Conservation (phyloP, 1,140 invertebrate genomes). For the Lordiphosa clarofinis region DNA sequence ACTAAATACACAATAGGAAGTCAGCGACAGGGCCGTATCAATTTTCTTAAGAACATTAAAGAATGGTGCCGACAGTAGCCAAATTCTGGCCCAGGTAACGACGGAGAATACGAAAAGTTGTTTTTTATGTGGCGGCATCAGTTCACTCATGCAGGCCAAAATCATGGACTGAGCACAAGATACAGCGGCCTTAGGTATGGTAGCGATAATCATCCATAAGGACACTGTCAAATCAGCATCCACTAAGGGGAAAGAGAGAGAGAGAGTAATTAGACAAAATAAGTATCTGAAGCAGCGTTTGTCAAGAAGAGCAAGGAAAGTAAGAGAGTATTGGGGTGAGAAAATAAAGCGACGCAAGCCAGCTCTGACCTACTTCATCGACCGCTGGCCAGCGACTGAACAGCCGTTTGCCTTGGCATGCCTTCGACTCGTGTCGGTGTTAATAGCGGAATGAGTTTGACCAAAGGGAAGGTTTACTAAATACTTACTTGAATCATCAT, state of each 20-base stretch:
- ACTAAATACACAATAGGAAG: conserved; percentile 63
- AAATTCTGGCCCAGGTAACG: conserved; percentile 70
- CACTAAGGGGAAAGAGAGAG: conserved; percentile 31
- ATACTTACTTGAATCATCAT: conserved; percentile 42
- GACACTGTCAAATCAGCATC: conserved; percentile 64
- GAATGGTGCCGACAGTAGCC: conserved; percentile 72
- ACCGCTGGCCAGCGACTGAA: too few species aligned
- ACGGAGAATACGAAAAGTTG: conserved; percentile 72
- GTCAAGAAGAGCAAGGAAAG: too few species aligned
- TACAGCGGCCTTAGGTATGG: conserved; percentile 66
- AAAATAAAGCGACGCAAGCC: too few species aligned
- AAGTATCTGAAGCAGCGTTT: too few species aligned
- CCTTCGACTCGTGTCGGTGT: too few species aligned
- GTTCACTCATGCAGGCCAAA: conserved; percentile 70
- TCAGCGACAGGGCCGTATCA: conserved; percentile 65
- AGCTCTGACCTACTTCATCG: too few species aligned
- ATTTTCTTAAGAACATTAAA: conserved; percentile 72
- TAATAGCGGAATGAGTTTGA: too few species aligned
- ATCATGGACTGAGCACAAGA: conserved; percentile 75
- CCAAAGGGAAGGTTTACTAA: too few species aligned
- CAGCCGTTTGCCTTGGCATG: too few species aligned
- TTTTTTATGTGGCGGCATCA: conserved; percentile 69
- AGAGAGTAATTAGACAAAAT: neutral
- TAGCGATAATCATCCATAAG: conserved; percentile 76
- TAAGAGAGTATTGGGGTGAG: too few species aligned